phyloP scores from a whole-genome alignment of 64 coral and sea anemone species.

The Actinia tenebrosa region DNA sequence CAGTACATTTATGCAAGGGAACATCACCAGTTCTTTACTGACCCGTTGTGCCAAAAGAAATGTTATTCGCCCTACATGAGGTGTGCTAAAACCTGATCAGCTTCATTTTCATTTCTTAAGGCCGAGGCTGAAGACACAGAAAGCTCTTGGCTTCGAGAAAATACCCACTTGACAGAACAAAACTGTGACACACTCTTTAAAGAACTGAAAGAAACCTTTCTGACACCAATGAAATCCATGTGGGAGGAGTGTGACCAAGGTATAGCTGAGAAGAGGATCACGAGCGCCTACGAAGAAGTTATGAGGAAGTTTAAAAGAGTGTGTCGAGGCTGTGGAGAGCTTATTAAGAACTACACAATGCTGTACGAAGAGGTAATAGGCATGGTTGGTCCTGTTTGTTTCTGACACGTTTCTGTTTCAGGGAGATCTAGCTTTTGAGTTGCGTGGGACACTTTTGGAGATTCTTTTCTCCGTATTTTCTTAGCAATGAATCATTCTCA shows the following conservation, averaged over 20 bases:
- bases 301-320: neutral
- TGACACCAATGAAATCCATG: neutral
- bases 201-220: neutral
- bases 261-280: neutral
- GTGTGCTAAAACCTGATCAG: neutral
- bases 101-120: neutral
- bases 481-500: no score
- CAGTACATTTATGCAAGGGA: no score
- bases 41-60: no score
- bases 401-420: neutral
- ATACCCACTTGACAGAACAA: neutral
- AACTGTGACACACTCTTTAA: neutral
- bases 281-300: conserved; percentile 1
- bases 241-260: neutral
- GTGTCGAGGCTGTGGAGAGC: neutral
- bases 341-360: neutral
- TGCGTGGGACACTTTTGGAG: no score
- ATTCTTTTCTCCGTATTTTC: no score
- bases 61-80: no score
- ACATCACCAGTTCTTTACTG: no score
- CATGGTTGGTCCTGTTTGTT: neutral
- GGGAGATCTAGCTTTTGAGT: neutral
- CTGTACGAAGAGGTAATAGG: conserved; percentile 3
- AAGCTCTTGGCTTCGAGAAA: conserved; percentile 9
- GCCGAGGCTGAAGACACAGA: conserved; percentile 9